Conservation (phyloP, 2,797 vertebrate genomes). For the Schizopygopsis pylzovi region DNA sequence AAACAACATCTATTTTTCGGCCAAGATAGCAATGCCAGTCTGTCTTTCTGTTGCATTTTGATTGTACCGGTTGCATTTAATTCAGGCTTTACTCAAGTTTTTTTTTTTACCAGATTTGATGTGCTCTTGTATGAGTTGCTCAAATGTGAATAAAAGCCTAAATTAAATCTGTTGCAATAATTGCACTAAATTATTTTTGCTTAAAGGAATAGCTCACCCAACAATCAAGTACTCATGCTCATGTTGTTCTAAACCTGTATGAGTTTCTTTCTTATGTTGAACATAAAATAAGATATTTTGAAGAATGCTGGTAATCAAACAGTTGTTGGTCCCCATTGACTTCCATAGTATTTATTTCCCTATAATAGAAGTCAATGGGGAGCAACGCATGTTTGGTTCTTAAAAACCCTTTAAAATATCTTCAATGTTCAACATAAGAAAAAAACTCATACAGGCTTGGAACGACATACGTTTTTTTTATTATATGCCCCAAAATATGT, state of each 20-base stretch:
- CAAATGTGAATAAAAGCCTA: not conserved
- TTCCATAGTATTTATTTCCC: not conserved
- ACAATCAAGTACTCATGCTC: not conserved
- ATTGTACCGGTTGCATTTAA: not conserved
- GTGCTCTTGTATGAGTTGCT: not conserved
- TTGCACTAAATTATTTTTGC: not conserved
- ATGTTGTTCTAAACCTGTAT: not conserved
- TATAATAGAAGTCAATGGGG: not conserved
- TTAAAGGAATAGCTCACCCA: too few species aligned
- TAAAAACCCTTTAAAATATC: not conserved
- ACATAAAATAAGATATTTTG: not conserved
- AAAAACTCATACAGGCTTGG: not conserved
- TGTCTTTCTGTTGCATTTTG: not conserved
- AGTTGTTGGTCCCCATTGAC: not conserved
- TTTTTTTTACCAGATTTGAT: not conserved
- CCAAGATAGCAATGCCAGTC: not conserved
- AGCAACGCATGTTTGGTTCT: not conserved
- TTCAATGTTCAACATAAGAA: not conserved
- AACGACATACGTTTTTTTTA: not conserved
- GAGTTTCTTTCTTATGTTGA: too few species aligned
- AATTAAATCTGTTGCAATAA: not conserved
- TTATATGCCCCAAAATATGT: not conserved
- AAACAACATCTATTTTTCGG: not conserved
- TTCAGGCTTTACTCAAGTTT: not conserved
- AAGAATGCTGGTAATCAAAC: not conserved